A percentile compares a stretch with the other conserved stretches of the same genome.
Conservation (phyloP, 2,113 vertebrate genomes). For the Pica pica region DNA sequence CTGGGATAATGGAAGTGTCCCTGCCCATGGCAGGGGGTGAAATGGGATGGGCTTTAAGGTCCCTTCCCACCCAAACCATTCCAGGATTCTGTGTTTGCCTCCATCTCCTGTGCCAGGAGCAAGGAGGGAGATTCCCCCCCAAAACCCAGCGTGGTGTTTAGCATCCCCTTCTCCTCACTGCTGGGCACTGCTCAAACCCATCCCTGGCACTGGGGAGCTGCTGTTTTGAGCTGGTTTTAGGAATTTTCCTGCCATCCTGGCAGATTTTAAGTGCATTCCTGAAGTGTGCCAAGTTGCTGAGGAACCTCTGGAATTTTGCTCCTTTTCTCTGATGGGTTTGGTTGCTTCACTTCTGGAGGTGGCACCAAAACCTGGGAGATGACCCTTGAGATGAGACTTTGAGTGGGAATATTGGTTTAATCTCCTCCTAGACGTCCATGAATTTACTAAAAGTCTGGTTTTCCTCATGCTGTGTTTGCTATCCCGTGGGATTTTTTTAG, state of each 20-base stretch:
- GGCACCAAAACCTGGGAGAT: neutral
- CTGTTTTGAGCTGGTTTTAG: neutral
- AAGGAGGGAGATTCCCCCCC: neutral
- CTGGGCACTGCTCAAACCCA: neutral
- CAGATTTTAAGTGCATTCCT: neutral
- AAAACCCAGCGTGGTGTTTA: neutral
- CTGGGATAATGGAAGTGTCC: neutral
- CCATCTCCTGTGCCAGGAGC: neutral
- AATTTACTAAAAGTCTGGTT: rapidly evolving
- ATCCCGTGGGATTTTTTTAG: neutral
- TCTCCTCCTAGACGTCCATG: rapidly evolving
- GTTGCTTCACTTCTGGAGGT: neutral
- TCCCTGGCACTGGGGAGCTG: neutral
- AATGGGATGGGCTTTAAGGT: neutral
- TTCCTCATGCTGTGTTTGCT: neutral
- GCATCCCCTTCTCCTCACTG: neutral
- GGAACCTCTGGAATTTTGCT: neutral
- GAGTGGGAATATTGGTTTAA: neutral
- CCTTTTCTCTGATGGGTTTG: neutral
- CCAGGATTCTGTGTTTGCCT: neutral
- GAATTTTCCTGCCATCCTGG: neutral
- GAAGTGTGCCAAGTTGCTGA: neutral
- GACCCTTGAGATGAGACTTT: neutral
- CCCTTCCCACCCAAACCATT: neutral
- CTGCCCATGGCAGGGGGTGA: neutral